phyloP scores from a whole-genome alignment of 2,888 invertebrate genomes.

The Synanthedon vespiformis region DNA sequence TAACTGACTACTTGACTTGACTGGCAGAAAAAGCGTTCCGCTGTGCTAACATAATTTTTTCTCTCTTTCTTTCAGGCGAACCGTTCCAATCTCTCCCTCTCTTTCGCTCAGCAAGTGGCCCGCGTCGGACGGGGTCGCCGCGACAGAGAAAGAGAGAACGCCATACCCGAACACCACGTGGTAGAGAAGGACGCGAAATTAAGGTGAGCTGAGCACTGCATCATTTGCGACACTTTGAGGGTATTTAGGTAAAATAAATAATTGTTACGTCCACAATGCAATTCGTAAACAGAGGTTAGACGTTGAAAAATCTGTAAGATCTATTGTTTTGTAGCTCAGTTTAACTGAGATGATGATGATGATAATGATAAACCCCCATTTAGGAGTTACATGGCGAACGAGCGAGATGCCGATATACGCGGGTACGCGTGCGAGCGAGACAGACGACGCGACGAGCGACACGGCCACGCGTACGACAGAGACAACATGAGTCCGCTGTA shows the following conservation, averaged over 20 bases:
- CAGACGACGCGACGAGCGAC: slow-evolving; percentile 74
- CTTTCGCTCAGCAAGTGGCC: slow-evolving; percentile 93
- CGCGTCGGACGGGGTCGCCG: slow-evolving; percentile 81
- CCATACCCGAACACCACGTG: slow-evolving; percentile 42
- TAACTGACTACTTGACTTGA: no score
- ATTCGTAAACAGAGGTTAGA: no score
- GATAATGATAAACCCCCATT: no score
- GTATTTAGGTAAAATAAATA: no score
- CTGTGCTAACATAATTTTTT: no score
- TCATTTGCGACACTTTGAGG: no score
- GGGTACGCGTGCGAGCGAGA: slow-evolving; percentile 40
- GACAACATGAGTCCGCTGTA: slow-evolving; percentile 76
- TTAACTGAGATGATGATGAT: no score
- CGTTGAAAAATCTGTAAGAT: no score
- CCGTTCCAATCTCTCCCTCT: slow-evolving; percentile 73
- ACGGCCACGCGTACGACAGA: slow-evolving; percentile 26
- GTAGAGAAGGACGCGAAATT: slow-evolving; percentile 57
- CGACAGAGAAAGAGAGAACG: slow-evolving; percentile 44
- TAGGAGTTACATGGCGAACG: slow-evolving; percentile 53
- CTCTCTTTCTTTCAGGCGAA: slow-evolving; percentile 21
- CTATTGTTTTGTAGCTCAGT: no score
- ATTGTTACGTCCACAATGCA: no score
- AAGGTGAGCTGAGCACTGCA: slow-evolving; percentile 40
- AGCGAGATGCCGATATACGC: slow-evolving; percentile 43
- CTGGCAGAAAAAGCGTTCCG: no score